Conservation (phyloP, 2,113 vertebrate genomes). For the Rhea pennata region DNA sequence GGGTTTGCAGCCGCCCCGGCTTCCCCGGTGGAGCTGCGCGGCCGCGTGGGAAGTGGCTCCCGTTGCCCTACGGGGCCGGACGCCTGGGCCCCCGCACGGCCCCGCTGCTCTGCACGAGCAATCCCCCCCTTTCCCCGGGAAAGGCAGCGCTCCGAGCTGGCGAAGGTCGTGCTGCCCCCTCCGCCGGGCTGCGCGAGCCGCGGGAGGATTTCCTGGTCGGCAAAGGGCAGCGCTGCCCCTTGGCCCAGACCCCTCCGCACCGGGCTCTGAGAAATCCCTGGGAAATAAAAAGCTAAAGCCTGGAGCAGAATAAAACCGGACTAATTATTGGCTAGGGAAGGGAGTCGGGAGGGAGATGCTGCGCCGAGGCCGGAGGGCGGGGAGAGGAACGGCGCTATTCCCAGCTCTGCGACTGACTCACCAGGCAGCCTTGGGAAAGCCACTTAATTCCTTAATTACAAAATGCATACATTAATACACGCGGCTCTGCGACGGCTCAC, state of each 20-base stretch:
- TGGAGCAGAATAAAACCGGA: background rate
- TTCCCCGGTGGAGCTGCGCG: too few species aligned
- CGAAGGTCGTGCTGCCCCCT: too few species aligned
- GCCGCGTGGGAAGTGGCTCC: too few species aligned
- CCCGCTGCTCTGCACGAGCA: too few species aligned
- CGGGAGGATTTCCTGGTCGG: conserved; percentile 14
- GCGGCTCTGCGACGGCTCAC: background rate
- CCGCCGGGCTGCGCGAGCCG: background rate
- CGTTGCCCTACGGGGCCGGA: too few species aligned
- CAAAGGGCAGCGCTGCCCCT: conserved; percentile 27
- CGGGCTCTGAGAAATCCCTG: background rate
- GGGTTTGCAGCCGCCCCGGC: too few species aligned
- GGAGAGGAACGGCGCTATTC: conserved; percentile 23
- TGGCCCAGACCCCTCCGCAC: background rate
- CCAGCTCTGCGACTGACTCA: conserved; percentile 13
- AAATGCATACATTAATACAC: fast-evolving
- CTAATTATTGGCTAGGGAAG: conserved; percentile 1
- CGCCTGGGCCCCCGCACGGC: too few species aligned
- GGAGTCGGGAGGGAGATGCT: conserved; percentile 48
- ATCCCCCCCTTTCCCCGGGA: too few species aligned
- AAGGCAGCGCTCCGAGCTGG: background rate
- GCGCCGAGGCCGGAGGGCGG: conserved; percentile 17
- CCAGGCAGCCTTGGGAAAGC: background rate
- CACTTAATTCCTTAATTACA: background rate
- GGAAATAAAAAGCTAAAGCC: background rate